Percentiles rank a stretch among this genome's conserved stretches.
These are phyloP conservation scores for Cichlasoma orientale DNA, from an alignment of 2,797 vertebrate species.

Conservation along the genomic window DNA sequence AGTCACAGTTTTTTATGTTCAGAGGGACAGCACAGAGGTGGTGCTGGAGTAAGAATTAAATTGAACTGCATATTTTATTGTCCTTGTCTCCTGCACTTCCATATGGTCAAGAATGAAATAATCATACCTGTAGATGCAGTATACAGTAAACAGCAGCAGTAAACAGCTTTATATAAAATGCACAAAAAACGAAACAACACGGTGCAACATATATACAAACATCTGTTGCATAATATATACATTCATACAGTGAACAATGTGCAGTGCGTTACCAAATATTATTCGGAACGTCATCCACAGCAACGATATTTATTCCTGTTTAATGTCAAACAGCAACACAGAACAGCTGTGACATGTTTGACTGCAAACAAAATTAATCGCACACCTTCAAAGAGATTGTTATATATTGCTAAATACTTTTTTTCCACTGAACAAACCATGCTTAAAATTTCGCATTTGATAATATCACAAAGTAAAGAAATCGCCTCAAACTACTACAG, in stretches of 20 bases:
- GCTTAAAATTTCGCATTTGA: no score
- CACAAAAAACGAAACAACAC: not conserved
- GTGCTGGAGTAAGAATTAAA: not conserved
- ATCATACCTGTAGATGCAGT: accelerated
- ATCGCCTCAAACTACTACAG: no score
- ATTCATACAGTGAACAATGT: not conserved
- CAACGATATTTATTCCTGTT: not conserved
- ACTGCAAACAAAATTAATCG: conserved; percentile 21
- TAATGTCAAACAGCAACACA: conserved; percentile 3
- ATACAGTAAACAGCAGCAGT: not conserved
- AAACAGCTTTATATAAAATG: not conserved
- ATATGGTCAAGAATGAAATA: not conserved
- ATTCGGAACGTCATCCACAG: not conserved
- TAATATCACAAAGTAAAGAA: no score
- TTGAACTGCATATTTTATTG: no score
- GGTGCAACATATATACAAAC: not conserved
- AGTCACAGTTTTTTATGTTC: no score
- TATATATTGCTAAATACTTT: no score
- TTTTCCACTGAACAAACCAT: no score
- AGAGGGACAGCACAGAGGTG: no score
- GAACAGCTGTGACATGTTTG: conserved; percentile 16
- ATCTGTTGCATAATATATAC: not conserved
- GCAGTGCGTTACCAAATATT: not conserved
- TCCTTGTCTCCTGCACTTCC: not conserved
- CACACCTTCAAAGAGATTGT: not conserved